phyloP scores from a whole-genome alignment of 2,888 invertebrate genomes.

The Eledone cirrhosa region DNA sequence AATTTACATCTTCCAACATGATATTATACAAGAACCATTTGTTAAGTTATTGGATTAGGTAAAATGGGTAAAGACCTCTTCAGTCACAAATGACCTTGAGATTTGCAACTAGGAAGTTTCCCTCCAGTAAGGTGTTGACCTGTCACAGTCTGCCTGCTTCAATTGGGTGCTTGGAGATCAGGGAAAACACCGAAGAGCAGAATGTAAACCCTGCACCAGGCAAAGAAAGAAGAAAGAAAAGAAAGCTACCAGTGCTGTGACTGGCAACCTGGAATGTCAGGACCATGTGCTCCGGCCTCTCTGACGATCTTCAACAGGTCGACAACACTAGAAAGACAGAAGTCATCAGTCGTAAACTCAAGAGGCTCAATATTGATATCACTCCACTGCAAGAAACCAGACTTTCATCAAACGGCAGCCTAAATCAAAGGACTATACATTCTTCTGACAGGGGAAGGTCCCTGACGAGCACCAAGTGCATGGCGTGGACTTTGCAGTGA shows the following conservation, averaged over 20 bases:
- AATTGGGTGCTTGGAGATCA: background rate
- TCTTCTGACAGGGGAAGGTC: constrained; percentile 16
- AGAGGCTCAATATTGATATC: constrained; percentile 28
- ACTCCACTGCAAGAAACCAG: constrained; percentile 4
- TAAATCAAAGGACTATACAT: background rate
- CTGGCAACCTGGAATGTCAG: constrained; percentile 25
- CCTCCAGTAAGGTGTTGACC: no score
- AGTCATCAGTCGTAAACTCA: constrained; percentile 14
- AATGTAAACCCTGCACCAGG: background rate
- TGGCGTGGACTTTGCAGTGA: constrained; percentile 27
- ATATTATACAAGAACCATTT: no score
- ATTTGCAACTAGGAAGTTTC: no score
- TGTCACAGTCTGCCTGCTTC: background rate
- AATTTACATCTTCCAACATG: no score
- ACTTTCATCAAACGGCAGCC: background rate
- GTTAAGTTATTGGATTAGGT: no score
- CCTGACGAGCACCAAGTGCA: constrained; percentile 4
- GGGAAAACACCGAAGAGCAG: background rate
- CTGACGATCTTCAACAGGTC: constrained; percentile 23
- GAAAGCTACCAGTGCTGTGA: background rate
- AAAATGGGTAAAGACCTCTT: no score
- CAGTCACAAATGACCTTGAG: no score
- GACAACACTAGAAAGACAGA: constrained; percentile 29
- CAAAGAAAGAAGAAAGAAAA: background rate
- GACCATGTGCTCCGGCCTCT: constrained; percentile 31